phyloP scores from a whole-genome alignment of 2,888 invertebrate genomes.

The Drosophila putrida region DNA sequence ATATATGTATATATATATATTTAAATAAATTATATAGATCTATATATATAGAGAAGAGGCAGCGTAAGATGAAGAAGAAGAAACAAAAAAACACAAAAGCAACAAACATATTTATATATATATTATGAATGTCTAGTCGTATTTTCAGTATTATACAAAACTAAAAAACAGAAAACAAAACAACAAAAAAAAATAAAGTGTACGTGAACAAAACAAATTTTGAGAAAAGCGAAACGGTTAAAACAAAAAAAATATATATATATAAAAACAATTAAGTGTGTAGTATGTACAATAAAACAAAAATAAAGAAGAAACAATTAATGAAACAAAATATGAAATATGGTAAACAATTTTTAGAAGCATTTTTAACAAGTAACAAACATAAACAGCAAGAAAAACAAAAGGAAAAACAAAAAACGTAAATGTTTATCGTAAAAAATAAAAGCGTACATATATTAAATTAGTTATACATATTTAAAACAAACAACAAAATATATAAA shows the following conservation, averaged over 20 bases:
- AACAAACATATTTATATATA: constrained; percentile 74
- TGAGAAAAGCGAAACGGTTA: constrained; percentile 53
- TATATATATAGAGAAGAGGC: constrained; percentile 44
- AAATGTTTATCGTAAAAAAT: constrained; percentile 60
- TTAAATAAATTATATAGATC: constrained; percentile 53
- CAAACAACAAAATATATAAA: constrained; percentile 28
- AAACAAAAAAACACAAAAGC: constrained; percentile 63
- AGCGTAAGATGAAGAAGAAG: constrained; percentile 31
- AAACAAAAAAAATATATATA: constrained; percentile 25
- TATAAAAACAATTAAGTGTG: constrained; percentile 72
- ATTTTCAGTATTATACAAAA: constrained; percentile 85
- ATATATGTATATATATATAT: constrained; percentile 39
- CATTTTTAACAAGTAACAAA: constrained; percentile 74
- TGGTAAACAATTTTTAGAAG: constrained; percentile 79
- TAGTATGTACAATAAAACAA: constrained; percentile 76
- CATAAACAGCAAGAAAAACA: constrained; percentile 26
- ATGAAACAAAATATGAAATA: constrained; percentile 55
- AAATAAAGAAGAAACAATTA: constrained; percentile 19
- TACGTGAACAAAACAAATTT: constrained; percentile 70
- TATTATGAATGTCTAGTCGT: constrained; percentile 85
- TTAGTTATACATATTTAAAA: constrained; percentile 49
- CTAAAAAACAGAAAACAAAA: constrained; percentile 37
- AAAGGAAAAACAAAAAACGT: constrained; percentile 29
- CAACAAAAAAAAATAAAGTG: constrained; percentile 27
- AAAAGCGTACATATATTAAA: constrained; percentile 43